Percentiles rank a stretch among this genome's conserved stretches.
Conservation (phyloP, 1,140 invertebrate genomes). For the Dermatophagoides farinae region DNA sequence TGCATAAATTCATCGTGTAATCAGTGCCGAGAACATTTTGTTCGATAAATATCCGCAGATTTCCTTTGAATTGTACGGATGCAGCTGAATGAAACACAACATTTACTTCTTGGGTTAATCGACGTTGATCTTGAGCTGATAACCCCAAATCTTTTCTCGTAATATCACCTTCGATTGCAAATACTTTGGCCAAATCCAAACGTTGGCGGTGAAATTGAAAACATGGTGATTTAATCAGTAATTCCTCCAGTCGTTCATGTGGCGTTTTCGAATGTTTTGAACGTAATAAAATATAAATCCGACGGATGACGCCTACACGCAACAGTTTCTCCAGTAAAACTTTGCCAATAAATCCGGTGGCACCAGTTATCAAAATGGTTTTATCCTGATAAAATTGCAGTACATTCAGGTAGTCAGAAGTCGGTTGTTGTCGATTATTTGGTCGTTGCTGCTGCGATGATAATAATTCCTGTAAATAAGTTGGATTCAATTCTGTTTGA, state of each 20-base stretch:
- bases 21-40: constrained; percentile 77
- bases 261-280: constrained; percentile 23
- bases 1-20: constrained; percentile 36
- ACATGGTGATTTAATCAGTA: constrained; percentile 14
- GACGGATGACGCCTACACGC: constrained; percentile 25
- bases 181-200: constrained; percentile 42
- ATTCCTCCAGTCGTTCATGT: constrained; percentile 22
- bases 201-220: not conserved
- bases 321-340: constrained; percentile 33
- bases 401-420: not conserved
- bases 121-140: constrained; percentile 45
- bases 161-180: constrained; percentile 72
- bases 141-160: constrained; percentile 69
- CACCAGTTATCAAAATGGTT: constrained; percentile 40
- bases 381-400: constrained; percentile 38
- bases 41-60: constrained; percentile 51
- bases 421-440: too few relatives aligned
- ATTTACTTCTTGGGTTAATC: constrained; percentile 49
- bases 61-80: constrained; percentile 92
- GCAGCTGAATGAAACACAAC: constrained; percentile 94
- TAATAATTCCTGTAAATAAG: too few relatives aligned
- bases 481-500: too few relatives aligned
- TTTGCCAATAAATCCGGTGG: constrained; percentile 53
- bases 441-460: too few relatives aligned
- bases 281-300: constrained; percentile 28